Evolutionary conservation across 1,140 invertebrate species (phyloP).

Genomic region (Eumeta japonica): DNA sequence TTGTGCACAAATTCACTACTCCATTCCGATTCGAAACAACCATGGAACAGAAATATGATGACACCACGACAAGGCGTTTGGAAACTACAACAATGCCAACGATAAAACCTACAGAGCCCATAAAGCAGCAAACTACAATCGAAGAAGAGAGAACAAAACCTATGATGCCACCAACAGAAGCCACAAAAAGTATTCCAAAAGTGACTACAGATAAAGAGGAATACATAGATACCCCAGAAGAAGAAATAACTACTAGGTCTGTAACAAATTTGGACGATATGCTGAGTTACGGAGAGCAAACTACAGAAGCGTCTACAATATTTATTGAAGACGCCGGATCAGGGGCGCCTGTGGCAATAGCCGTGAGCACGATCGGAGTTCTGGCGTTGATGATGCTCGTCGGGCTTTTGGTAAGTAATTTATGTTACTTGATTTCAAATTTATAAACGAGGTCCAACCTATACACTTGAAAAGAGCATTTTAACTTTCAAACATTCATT

Average conservation of each 20-base stretch:
- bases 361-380: slow-evolving; percentile 46
- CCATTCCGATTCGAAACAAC: too few species aligned
- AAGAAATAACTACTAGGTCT: slow-evolving; percentile 14
- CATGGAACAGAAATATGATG: too few species aligned
- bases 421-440: too few species aligned
- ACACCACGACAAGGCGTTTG: too few species aligned
- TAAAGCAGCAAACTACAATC: too few species aligned
- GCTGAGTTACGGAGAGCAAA: slow-evolving; percentile 32
- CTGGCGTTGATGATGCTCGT: slow-evolving; percentile 43
- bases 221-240: too few species aligned
- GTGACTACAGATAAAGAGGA: neutral
- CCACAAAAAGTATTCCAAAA: neutral
- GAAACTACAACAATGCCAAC: too few species aligned
- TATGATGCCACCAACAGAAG: too few species aligned
- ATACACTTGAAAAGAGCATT: slow-evolving; percentile 4
- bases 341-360: slow-evolving; percentile 41
- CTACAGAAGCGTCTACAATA: slow-evolving; percentile 32
- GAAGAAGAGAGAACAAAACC: too few species aligned
- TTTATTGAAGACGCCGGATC: slow-evolving; percentile 31
- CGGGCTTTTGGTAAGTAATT: slow-evolving; percentile 44
- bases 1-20: too few species aligned
- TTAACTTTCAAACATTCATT: slow-evolving; percentile 2
- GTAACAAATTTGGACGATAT: slow-evolving; percentile 30
- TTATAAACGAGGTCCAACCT: too few species aligned
- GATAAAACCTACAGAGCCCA: too few species aligned